phyloP scores from a whole-genome alignment of 2,113 vertebrate species.

The Protobothrops flavoviridis region DNA sequence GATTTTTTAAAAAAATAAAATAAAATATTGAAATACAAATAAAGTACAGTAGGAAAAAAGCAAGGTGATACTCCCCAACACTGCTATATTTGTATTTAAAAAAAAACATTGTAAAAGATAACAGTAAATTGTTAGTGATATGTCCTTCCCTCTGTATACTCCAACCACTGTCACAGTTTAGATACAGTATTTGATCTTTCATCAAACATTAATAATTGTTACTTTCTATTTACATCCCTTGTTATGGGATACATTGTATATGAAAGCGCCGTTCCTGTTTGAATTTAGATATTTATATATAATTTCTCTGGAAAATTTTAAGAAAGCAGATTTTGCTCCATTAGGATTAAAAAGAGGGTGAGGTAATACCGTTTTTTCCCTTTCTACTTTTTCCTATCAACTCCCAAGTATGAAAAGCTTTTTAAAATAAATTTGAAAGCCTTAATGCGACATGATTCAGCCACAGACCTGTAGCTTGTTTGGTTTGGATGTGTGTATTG shows the following conservation, averaged over 20 bases:
- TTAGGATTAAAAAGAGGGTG: not conserved
- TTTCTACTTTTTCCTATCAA: not conserved
- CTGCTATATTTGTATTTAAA: not conserved
- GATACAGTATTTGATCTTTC: not conserved
- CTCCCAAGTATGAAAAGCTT: not conserved
- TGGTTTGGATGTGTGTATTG: not conserved
- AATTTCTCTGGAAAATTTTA: not conserved
- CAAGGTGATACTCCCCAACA: not conserved
- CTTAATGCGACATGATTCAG: not conserved
- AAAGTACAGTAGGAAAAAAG: not conserved
- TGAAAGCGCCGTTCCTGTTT: not conserved
- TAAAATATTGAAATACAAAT: not conserved
- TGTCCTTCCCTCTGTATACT: not conserved
- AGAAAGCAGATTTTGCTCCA: not conserved
- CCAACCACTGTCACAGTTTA: not conserved
- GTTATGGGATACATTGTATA: not conserved
- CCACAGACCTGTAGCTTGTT: not conserved
- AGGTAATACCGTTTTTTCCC: not conserved
- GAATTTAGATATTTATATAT: not conserved
- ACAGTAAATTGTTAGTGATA: not conserved
- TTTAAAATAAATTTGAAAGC: not conserved
- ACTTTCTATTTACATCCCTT: not conserved
- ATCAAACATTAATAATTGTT: not conserved
- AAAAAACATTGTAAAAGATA: not conserved
- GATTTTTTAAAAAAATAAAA: too few species aligned